Base-by-base conservation (phyloP, 2,113 vertebrate genomes). In the Siniperca chuatsi region DNA sequence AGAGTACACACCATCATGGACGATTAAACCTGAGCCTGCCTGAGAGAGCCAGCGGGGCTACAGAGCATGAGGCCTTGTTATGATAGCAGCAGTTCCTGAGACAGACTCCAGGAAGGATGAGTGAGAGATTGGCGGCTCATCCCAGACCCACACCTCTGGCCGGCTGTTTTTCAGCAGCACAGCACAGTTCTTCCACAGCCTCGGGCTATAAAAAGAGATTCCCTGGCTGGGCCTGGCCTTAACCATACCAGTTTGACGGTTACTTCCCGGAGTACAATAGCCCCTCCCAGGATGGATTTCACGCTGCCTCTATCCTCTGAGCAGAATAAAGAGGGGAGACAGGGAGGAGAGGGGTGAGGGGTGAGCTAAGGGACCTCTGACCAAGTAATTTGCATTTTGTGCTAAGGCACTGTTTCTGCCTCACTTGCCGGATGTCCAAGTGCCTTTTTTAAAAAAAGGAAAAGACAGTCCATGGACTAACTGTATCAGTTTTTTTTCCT, bases 271-370 rank as follows among this genome's bases (percentile, higher is more conserved):
- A 88, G 50, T 73, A 92, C 89, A 91, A 90, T 70, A 78, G 90
- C 88, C 85, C 90, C 90, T 93, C 92, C 92, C 84, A 60, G 89
- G 91, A 92, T 91, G 91, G 86, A 92, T 92, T 92, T 95, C 93
- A 94, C 52, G 57, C 90, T 89, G 92, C 81, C 79, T 87, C 82
- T 81, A 58, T 79, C 60, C 83, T 69, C 77, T 78, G 73, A 79
- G 78, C 37, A 90, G 78, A 92, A 88, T 60, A 79, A 75, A 87
- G 82, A 46, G 79, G 84, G 78, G 81, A 62, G 74, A 62, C 71
- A 35, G 84, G 86, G 83, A 78, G 86, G 66, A 81, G 80, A 78
- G 84, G 78, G 66, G 83, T 75, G 79, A 70, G 70, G 86, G 82
- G 84, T 79, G 86, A 35, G 68, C 69, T 70, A 46, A 52, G 79